Base-by-base conservation (phyloP, 2,797 vertebrate genomes). In the Coracias cyanogaster region DNA sequence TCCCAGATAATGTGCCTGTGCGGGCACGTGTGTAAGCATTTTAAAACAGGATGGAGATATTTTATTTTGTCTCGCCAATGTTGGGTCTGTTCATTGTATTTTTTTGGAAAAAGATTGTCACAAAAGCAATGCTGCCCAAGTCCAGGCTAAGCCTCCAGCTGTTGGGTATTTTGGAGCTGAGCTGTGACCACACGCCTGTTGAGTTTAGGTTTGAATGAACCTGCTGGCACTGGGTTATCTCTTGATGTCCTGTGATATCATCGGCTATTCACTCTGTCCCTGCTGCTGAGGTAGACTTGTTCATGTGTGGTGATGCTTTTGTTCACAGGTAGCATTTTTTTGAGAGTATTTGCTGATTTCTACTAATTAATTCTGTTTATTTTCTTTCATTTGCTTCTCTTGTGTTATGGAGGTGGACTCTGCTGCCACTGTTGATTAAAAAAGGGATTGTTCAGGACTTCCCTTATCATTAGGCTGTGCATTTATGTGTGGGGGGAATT, bases 151-250 rank as follows among this genome's bases (percentile, higher is more conserved):
- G 29, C 17, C 52, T 73, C 6, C 6, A 7, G 45, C 10, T 9
- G 25, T 3, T 1, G 9, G 49, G 49, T 20, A 2, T 15, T 90
- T 58, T 26, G n/a, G 43, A 74, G 61, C 39, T 69, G 82, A 70
- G 49, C 80, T 82, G 66, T 72, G 62, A 9, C 7, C 37, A 5
- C 1, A 0, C 0, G 0, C 16, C 65, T 58, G 57, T 24, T 1
- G 1, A 12, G 22, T 20, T 13, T 18, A 57, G 62, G 21, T 84
- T 78, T 79, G 64, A 21, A 39, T 26, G 48, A 76, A 29, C 14
- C 49, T 26, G 19, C 65, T 78, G 90, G 52, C 39, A 12, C 20
- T 0, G 1, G 9, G 31, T 11, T 35, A n/a, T 22, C 26, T 20
- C 58, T 20, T 26, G 12, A 1, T 52, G n/a, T 37, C 45, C 51